These are phyloP conservation scores for Protonibea diacanthus DNA, from an alignment of 2,797 vertebrate genomes.

Conservation along the genomic window DNA sequence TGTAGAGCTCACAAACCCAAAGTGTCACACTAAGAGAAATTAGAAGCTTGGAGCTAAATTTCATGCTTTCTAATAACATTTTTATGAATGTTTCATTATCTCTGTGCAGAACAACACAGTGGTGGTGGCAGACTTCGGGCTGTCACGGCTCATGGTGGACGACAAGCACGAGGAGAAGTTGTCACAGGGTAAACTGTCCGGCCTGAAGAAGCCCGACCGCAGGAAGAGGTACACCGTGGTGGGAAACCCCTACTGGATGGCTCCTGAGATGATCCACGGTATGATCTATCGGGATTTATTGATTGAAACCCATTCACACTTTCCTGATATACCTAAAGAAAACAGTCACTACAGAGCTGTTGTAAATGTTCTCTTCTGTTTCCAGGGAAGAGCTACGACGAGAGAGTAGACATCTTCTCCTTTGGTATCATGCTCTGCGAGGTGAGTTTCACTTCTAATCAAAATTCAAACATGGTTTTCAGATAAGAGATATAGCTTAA, in stretches of 20 bases:
- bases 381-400: slow-evolving; percentile 95
- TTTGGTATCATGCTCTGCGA: slow-evolving; percentile 98
- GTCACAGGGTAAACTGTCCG: slow-evolving; percentile 85
- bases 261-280: slow-evolving; percentile 99
- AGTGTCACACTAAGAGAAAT: not conserved
- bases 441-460: slow-evolving; percentile 82
- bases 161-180: slow-evolving; percentile 89
- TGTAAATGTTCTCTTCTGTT: slow-evolving; percentile 18
- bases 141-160: slow-evolving; percentile 94
- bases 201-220: slow-evolving; percentile 92
- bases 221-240: slow-evolving; percentile 98
- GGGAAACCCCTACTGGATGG: slow-evolving; percentile 99
- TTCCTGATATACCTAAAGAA: not conserved
- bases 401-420: slow-evolving; percentile 98
- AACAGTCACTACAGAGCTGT: not conserved
- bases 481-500: not conserved
- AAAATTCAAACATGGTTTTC: not conserved
- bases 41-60: slow-evolving; percentile 4
- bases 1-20: not conserved
- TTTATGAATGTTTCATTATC: slow-evolving; percentile 10
- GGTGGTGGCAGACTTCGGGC: slow-evolving; percentile 97
- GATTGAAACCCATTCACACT: not conserved
- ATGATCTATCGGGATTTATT: slow-evolving; percentile 32
- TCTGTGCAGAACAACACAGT: slow-evolving; percentile 91
- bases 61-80: not conserved